phyloP scores from a whole-genome alignment of 2,797 vertebrate species.

The Enteromius argenteus region DNA sequence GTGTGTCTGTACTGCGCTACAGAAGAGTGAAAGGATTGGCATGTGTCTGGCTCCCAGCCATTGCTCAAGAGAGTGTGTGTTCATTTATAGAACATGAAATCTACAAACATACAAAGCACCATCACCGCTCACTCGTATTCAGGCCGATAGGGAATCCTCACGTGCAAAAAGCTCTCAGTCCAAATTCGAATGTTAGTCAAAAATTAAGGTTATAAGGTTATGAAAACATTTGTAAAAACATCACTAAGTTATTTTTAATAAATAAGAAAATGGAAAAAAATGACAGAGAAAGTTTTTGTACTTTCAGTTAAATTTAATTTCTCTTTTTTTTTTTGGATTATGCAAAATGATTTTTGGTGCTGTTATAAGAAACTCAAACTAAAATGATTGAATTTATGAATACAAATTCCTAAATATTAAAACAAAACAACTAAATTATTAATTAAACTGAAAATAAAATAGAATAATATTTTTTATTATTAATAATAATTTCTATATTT shows the following conservation, averaged over 20 bases:
- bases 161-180: background rate
- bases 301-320: background rate
- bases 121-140: background rate
- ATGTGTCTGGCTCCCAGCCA: constrained; percentile 43
- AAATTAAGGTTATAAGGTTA: background rate
- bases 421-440: background rate
- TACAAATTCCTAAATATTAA: background rate
- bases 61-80: constrained; percentile 14
- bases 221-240: background rate
- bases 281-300: background rate
- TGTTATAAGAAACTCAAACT: background rate
- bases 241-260: background rate
- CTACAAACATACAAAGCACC: background rate
- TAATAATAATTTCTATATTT: background rate
- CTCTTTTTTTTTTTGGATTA: background rate
- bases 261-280: background rate
- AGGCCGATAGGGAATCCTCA: background rate
- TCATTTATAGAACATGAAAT: background rate
- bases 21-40: constrained; percentile 50
- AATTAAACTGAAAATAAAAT: background rate
- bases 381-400: background rate
- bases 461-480: background rate
- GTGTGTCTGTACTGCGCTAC: constrained; percentile 33
- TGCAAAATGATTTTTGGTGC: background rate
- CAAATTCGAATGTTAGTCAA: background rate